Evolutionary conservation across 2,888 invertebrate genomes (phyloP), one percentile per base, ranked within the genome.

Genomic region (Hyposoter didymator): DNA sequence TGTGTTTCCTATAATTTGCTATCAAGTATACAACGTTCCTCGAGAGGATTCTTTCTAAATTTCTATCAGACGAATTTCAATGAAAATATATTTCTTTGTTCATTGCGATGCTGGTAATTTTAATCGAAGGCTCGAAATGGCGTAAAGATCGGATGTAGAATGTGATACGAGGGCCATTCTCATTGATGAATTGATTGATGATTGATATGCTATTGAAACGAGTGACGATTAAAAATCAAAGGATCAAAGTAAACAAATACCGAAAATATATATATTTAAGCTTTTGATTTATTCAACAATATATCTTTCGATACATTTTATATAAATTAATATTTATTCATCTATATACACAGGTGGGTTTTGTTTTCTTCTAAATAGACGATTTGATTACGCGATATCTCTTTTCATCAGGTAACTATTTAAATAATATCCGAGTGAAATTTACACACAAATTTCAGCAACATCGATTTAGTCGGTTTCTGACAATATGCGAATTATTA

Each of bases 301-400:
- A 52, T 52, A 52, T 52, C 59, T 1, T 66, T 67, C 28, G 22
- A 39, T 73, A 78, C 45, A 67, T 55, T 62, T 66, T 12, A 52
- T 80, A 72, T 69, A 75, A 80, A 75, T 72, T 47, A 79, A 67
- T 84, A 66, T 73, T 76, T 43, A 81, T 82, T 66, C 66, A 69
- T 78, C 84, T 84, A 84, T 84, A 22, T 84, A 84, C 81, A 84
- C 81, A 78, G 49, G 74, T 81, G 73, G 43, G 17, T 35, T 84
- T 35, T 43, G 12, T 83, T 62, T 62, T 28, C 22, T n/a, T 59
- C 82, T 79, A 75, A 64, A 28, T 62, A 69, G 78, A 85, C 78
- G 39, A 82, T 83, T 78, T 28, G 45, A 73, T 69, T 70, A 74
- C 74, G 73, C 55, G 59, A 78, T 78, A 49, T 78, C 49, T 22